Evolutionary conservation across 2,888 invertebrate genomes (phyloP), one percentile per base, ranked within the genome.

Genomic region (Dolichopus griseipennis): DNA sequence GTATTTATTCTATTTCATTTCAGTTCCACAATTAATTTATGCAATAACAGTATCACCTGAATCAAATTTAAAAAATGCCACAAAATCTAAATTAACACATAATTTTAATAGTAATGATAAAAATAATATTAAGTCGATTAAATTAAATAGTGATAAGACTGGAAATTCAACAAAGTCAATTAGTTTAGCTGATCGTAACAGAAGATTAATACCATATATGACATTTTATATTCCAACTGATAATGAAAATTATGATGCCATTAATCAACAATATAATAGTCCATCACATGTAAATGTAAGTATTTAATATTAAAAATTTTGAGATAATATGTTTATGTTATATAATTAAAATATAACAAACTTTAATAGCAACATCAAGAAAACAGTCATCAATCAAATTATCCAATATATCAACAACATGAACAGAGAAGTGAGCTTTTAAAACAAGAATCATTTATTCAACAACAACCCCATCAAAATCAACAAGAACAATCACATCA

Each of bases 201-300:
- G 92, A 75, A 84, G 93, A 71, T 80, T 93, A 66, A 88, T 93
- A 75, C 93, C 92, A 1, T 92, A 92, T 78, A 90, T 90, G 86
- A 91, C 90, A 52, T 93, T 89, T 80, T 92, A 92, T 78, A 83
- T 85, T 37, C 83, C 88, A n/a, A 86, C 20, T 34, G 33, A 64
- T 34, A n/a, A 64, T 64, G 18, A 41, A 37, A 64, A 64, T 64
- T 33, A 64, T 34, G 33, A 64, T 37, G 33, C 33, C 20, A 37
- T 64, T n/a, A 37, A 64, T 37, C 34, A 64, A 37, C 33, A 33
- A 64, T 64, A 20, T 64, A 20, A 52, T 52, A 52, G 15, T 52
- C 52, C 52, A 52, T n/a, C 15, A 52, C 15, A 12, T 18, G 5
- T 34, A 37, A 64, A 64, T n/a, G 37, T 64, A 64, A 64, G 65